phyloP scores from a whole-genome alignment of 1,140 invertebrate species.

The Mycetomoellerius zeteki region DNA sequence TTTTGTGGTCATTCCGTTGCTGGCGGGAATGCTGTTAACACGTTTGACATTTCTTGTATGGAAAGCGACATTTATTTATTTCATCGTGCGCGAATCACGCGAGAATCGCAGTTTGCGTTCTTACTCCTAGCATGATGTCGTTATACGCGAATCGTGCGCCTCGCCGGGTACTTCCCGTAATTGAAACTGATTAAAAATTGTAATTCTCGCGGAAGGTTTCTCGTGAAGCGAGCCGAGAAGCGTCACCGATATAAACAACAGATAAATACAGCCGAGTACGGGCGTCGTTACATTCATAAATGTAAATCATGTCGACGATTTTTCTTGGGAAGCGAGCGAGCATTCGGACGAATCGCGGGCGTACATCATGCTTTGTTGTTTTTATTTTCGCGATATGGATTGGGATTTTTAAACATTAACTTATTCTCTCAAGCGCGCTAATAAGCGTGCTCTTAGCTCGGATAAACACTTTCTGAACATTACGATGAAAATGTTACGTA shows the following conservation, averaged over 20 bases:
- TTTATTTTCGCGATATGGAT: constrained; percentile 8
- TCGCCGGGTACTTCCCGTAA: constrained; percentile 10
- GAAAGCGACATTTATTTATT: constrained; percentile 40
- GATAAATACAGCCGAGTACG: constrained; percentile 10
- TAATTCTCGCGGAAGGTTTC: constrained; percentile 37
- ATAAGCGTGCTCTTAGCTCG: neutral
- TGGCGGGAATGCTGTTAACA: constrained; percentile 19
- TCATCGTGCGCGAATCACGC: constrained; percentile 16
- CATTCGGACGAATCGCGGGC: neutral
- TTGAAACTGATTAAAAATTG: constrained; percentile 48
- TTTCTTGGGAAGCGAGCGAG: constrained; percentile 3
- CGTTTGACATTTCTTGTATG: constrained; percentile 39
- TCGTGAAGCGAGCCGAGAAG: neutral
- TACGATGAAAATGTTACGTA: neutral
- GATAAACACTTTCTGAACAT: neutral
- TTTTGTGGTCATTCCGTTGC: constrained; percentile 5
- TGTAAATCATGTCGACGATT: constrained; percentile 30
- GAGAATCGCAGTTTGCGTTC: neutral
- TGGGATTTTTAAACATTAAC: neutral
- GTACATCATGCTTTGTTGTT: neutral
- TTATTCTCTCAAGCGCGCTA: neutral
- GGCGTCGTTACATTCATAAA: constrained; percentile 10
- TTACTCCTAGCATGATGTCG: neutral
- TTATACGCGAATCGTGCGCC: constrained; percentile 6
- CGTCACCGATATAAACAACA: constrained; percentile 25